A percentile compares a stretch with the other conserved stretches of the same genome.
phyloP scores from a whole-genome alignment of 1,140 invertebrate species.

The Hyles vespertilio region DNA sequence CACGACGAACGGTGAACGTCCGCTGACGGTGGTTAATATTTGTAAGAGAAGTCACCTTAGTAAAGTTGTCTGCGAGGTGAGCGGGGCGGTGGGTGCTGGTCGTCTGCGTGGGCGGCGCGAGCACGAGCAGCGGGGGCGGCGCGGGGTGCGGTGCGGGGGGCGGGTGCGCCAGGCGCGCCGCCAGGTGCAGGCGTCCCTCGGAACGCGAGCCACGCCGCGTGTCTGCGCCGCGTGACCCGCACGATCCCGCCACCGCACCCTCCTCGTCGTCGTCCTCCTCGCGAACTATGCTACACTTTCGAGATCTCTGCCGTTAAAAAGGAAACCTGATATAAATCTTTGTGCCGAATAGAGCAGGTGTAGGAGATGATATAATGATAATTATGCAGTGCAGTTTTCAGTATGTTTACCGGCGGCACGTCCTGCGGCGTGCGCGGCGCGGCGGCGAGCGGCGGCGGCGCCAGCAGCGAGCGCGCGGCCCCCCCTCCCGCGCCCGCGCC shows the following conservation, averaged over 20 bases:
- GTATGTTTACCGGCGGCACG: slow-evolving; percentile 76
- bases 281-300: slow-evolving; percentile 92
- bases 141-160: slow-evolving; percentile 31
- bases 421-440: slow-evolving; percentile 61
- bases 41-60: slow-evolving; percentile 34
- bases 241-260: slow-evolving; percentile 66
- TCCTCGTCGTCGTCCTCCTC: slow-evolving; percentile 90
- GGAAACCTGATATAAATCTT: background rate
- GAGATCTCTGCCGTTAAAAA: slow-evolving; percentile 73
- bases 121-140: slow-evolving; percentile 58
- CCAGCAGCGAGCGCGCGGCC: slow-evolving; percentile 36
- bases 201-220: slow-evolving; percentile 57
- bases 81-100: slow-evolving; percentile 18
- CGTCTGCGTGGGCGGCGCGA: slow-evolving; percentile 8
- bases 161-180: slow-evolving; percentile 37
- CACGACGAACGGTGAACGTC: no score
- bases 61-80: slow-evolving; percentile 48
- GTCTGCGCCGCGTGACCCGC: slow-evolving; percentile 44
- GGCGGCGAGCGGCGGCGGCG: slow-evolving; percentile 46
- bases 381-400: no score
- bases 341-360: no score
- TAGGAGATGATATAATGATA: no score
- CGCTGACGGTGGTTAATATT: background rate
- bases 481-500: slow-evolving; percentile 25
- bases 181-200: slow-evolving; percentile 69